These are phyloP conservation scores for Sus scrofa DNA, from an alignment of 2,113 vertebrate species.

Conservation along the genomic window T2T-Sscrofa CM000812.6:232813501-232814000, in stretches of 20 bases:
- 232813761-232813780: not conserved
- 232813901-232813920: not conserved
- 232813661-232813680: not conserved
- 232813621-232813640: not conserved
- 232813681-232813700: not conserved
- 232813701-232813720: not conserved
- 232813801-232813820: not conserved
- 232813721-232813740: not conserved
- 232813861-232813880: not conserved
- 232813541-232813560: not conserved
- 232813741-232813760: not conserved
- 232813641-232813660: not conserved
- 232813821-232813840: not conserved
- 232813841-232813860: not conserved
- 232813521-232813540: not conserved
- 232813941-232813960: not conserved
- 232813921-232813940: not conserved
- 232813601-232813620: not conserved
- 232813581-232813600: not conserved
- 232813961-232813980: not conserved
- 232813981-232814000: not conserved
- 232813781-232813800: not conserved
- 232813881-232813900: not conserved
- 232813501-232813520: not conserved
- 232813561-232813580: rapidly evolving